These are phyloP conservation scores for Poeciliopsis occidentalis DNA, from an alignment of 2,113 vertebrate genomes.

Conservation along the genomic window DNA sequence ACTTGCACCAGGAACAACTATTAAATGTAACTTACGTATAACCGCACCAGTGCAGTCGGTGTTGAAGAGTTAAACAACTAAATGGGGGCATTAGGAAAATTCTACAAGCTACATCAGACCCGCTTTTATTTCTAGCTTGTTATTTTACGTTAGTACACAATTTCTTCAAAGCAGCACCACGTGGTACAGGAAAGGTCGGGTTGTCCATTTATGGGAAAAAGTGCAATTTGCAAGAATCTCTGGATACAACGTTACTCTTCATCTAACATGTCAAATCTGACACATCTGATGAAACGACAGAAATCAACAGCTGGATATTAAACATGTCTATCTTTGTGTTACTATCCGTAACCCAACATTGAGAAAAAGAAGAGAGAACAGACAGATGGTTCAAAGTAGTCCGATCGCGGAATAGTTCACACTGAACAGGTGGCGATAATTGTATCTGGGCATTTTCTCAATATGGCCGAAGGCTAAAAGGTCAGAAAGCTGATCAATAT, in stretches of 20 bases:
- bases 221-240: too few species aligned
- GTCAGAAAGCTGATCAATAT: conserved; percentile 35
- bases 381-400: conserved; percentile 17
- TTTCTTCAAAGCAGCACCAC: too few species aligned
- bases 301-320: conserved; percentile 5
- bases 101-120: too few species aligned
- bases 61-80: too few species aligned
- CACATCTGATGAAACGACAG: neutral
- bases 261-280: neutral
- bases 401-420: neutral
- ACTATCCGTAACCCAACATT: neutral
- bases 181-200: too few species aligned
- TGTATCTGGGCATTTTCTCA: conserved; percentile 24
- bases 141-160: too few species aligned
- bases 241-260: neutral
- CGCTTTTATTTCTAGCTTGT: too few species aligned
- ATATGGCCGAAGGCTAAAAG: conserved; percentile 28
- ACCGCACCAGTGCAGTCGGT: too few species aligned
- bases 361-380: neutral
- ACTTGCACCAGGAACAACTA: too few species aligned
- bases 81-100: too few species aligned
- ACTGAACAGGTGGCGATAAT: conserved; percentile 26
- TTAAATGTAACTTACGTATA: too few species aligned
- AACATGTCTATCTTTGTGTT: conserved; percentile 1
- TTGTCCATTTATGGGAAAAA: too few species aligned